phyloP scores from a whole-genome alignment of 1,140 invertebrate species.

The Rhopalosiphum maidis region DNA sequence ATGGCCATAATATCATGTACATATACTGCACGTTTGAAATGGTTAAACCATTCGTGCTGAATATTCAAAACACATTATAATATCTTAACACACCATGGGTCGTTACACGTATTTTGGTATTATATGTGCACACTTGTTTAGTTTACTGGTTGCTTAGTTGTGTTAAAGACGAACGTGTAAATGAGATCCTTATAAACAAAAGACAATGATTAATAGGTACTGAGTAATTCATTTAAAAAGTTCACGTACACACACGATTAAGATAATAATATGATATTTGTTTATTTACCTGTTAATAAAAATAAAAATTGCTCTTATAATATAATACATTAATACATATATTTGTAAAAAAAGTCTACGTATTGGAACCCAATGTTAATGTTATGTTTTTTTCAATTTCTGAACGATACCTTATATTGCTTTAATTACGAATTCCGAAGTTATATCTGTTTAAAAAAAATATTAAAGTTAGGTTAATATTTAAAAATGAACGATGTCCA shows the following conservation, averaged over 20 bases:
- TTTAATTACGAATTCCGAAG: no score
- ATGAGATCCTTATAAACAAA: neutral
- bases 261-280: no score
- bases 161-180: neutral
- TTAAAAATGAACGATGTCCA: no score
- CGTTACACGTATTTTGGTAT: neutral
- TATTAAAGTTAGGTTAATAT: no score
- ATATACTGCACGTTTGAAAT: neutral
- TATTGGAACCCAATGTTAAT: no score
- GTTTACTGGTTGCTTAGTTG: neutral
- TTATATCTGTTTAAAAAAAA: no score
- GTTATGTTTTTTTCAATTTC: neutral
- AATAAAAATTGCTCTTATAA: no score
- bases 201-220: neutral
- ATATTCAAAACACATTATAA: constrained; percentile 7
- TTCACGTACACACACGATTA: neutral
- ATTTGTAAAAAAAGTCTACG: neutral
- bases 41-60: neutral
- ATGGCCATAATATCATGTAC: neutral
- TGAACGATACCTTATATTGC: no score
- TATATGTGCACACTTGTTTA: neutral
- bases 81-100: neutral
- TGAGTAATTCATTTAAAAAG: neutral
- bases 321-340: neutral
- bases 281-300: neutral